These are phyloP conservation scores for Bemisia tabaci DNA, from an alignment of 1,140 invertebrate species.

Conservation along the genomic window DNA sequence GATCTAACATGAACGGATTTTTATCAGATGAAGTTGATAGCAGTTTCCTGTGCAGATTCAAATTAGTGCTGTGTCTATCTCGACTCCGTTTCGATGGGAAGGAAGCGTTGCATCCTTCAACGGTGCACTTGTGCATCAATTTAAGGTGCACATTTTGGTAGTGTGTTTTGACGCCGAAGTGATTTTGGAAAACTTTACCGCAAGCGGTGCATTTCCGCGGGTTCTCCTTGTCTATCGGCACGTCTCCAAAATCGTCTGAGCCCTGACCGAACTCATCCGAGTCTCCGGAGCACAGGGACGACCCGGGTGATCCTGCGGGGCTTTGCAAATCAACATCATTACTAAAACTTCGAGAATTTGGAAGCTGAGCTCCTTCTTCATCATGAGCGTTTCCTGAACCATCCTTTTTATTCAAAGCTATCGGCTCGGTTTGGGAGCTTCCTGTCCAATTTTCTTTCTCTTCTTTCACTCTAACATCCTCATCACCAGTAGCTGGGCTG, in stretches of 20 bases:
- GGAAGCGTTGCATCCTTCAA: constrained; percentile 89
- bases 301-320: neutral
- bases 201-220: constrained; percentile 79
- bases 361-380: constrained; percentile 14
- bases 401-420: neutral
- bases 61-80: constrained; percentile 83
- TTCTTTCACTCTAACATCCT: neutral
- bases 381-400: constrained; percentile 12
- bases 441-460: neutral
- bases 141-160: constrained; percentile 94
- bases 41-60: constrained; percentile 80
- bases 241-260: constrained; percentile 45
- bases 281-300: constrained; percentile 1
- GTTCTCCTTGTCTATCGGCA: constrained; percentile 71
- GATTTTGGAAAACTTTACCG: constrained; percentile 86
- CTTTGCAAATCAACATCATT: neutral
- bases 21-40: constrained; percentile 46
- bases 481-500: neutral
- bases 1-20: neutral
- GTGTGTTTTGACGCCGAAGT: constrained; percentile 89
- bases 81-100: constrained; percentile 90
- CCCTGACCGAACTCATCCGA: constrained; percentile 9
- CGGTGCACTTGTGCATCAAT: constrained; percentile 88
- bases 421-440: too few species aligned
- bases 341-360: neutral